Percentiles rank a stretch among this genome's conserved stretches.
phyloP scores from a whole-genome alignment of 2,888 invertebrate species.

The Agriopis marginaria region DNA sequence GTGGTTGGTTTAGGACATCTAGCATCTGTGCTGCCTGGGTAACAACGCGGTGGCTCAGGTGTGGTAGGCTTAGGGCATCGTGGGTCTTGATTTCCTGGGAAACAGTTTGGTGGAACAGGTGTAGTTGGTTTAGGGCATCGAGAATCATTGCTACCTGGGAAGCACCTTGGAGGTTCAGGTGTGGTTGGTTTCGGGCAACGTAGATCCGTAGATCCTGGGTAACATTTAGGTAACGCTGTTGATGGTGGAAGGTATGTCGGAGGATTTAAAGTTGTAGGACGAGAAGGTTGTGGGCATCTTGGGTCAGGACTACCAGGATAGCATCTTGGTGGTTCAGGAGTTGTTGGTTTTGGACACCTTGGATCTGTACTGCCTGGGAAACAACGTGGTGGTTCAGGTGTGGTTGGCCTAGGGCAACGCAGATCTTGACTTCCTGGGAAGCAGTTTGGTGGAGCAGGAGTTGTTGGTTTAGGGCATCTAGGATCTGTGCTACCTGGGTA shows the following conservation, averaged over 20 bases:
- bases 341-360: conserved; percentile 53
- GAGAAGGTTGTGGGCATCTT: conserved; percentile 47
- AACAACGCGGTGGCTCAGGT: conserved; percentile 42
- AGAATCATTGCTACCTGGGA: conserved; percentile 48
- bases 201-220: conserved; percentile 52
- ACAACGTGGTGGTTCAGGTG: conserved; percentile 49
- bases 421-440: conserved; percentile 64
- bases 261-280: conserved; percentile 48
- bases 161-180: conserved; percentile 46
- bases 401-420: conserved; percentile 57
- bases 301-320: conserved; percentile 41
- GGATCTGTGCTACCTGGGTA: conserved; percentile 52
- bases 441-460: conserved; percentile 47
- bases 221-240: conserved; percentile 48
- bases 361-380: conserved; percentile 53
- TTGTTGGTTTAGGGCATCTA: conserved; percentile 50
- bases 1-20: conserved; percentile 48
- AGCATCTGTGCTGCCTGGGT: too few species aligned
- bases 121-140: conserved; percentile 56
- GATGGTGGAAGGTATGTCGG: conserved; percentile 55
- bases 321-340: conserved; percentile 50
- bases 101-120: conserved; percentile 53
- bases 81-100: conserved; percentile 61
- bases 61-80: conserved; percentile 58
- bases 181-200: conserved; percentile 51